Conservation (phyloP, 53 echinoderm and acorn worm genomes). For the Holothuria leucospilota region DNA sequence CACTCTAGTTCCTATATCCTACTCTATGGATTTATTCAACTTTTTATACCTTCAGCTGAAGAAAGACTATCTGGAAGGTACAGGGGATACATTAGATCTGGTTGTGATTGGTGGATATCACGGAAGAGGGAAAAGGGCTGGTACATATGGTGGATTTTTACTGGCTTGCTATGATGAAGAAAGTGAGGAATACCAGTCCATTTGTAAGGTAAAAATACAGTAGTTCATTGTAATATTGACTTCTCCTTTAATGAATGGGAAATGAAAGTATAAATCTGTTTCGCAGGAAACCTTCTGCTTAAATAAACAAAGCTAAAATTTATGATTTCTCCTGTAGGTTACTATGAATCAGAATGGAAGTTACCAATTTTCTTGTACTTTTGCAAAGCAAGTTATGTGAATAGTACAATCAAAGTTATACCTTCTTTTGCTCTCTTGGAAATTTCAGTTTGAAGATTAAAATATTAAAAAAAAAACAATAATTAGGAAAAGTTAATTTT, state of each 20-base stretch:
- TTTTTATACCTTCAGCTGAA: slow-evolving; percentile 68
- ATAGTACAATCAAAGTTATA: too few relatives aligned
- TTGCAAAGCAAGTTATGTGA: too few relatives aligned
- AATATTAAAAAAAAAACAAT: too few relatives aligned
- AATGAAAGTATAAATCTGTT: neutral
- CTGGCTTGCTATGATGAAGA: slow-evolving; percentile 96
- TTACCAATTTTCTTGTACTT: neutral
- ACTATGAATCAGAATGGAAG: neutral
- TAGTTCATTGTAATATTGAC: neutral
- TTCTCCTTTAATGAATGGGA: too few relatives aligned
- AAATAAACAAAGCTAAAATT: too few relatives aligned
- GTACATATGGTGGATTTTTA: slow-evolving; percentile 87
- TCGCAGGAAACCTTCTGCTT: too few relatives aligned
- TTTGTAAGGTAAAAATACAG: slow-evolving; percentile 92
- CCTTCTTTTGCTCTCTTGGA: too few relatives aligned
- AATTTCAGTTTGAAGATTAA: too few relatives aligned
- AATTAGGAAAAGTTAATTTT: too few relatives aligned
- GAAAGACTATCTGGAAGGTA: slow-evolving; percentile 91
- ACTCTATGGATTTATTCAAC: too few relatives aligned
- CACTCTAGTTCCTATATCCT: too few relatives aligned
- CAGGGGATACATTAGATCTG: slow-evolving; percentile 90
- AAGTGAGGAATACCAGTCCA: slow-evolving; percentile 92
- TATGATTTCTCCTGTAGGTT: too few relatives aligned
- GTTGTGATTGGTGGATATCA: slow-evolving; percentile 87
- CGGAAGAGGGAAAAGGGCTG: slow-evolving; percentile 89